These are phyloP conservation scores for Andrena minutula DNA, from an alignment of 2,888 invertebrate genomes.

Conservation along the genomic window DNA sequence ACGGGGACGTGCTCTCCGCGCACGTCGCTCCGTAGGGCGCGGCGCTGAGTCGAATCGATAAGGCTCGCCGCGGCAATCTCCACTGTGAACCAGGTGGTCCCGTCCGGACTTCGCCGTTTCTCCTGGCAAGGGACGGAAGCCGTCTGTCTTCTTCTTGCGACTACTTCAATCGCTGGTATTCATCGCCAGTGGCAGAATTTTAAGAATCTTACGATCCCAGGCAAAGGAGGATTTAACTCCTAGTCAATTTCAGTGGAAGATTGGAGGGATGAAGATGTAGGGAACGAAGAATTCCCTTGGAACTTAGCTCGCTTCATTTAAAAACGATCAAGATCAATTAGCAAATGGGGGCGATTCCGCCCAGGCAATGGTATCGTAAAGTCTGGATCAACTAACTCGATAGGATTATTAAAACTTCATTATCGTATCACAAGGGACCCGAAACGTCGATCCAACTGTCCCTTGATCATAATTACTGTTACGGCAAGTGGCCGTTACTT, in stretches of 20 bases:
- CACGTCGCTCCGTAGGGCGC: slow-evolving; percentile 3
- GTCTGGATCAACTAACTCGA: background rate
- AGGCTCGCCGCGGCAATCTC: background rate
- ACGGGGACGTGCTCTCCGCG: slow-evolving; percentile 14
- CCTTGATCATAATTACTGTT: slow-evolving; percentile 18
- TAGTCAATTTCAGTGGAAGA: background rate
- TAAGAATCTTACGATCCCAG: no score
- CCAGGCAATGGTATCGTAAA: background rate
- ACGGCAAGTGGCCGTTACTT: background rate
- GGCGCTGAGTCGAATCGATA: slow-evolving; percentile 4
- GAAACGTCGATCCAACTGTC: background rate
- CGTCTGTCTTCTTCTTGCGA: background rate
- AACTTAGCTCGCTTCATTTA: background rate
- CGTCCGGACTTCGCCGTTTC: background rate
- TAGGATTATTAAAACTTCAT: slow-evolving; percentile 11
- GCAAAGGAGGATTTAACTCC: background rate
- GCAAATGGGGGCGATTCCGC: background rate
- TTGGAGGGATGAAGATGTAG: background rate
- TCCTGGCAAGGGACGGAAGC: background rate
- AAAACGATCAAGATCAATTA: background rate
- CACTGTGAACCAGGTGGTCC: slow-evolving; percentile 9
- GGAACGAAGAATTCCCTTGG: no score
- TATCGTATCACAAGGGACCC: background rate
- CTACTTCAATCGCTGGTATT: no score
- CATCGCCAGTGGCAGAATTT: no score